Conservation (phyloP, 2,113 vertebrate species). For the Sula dactylatra region DNA sequence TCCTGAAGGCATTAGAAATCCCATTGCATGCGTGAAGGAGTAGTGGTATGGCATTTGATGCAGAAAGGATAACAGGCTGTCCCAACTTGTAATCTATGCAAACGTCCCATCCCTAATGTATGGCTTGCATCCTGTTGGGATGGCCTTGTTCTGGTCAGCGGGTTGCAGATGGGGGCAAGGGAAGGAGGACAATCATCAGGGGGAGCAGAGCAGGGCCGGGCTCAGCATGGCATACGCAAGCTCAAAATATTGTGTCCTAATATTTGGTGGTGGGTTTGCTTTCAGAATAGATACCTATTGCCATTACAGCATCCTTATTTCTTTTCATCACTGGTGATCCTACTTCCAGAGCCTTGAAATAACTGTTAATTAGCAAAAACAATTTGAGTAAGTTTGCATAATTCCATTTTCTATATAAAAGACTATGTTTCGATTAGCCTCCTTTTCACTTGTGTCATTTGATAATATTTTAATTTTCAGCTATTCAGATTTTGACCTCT, state of each 20-base stretch:
- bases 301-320: background rate
- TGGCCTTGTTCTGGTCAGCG: rapidly evolving
- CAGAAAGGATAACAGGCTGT: background rate
- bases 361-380: background rate
- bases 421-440: background rate
- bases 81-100: background rate
- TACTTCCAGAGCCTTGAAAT: background rate
- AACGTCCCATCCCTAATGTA: background rate
- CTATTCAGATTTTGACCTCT: background rate
- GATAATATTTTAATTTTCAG: background rate
- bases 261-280: background rate
- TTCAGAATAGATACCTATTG: background rate
- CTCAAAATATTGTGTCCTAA: background rate
- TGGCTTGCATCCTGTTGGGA: background rate
- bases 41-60: background rate
- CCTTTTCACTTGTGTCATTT: background rate
- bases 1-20: background rate
- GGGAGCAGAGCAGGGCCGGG: background rate
- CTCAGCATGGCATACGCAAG: background rate
- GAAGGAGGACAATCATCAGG: background rate
- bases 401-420: background rate
- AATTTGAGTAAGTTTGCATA: background rate
- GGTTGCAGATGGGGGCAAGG: background rate
- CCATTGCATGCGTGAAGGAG: rapidly evolving
- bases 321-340: background rate